Evolutionary conservation across 2,888 invertebrate species (phyloP).

Genomic region (Cataglyphis altisquamis): DNA sequence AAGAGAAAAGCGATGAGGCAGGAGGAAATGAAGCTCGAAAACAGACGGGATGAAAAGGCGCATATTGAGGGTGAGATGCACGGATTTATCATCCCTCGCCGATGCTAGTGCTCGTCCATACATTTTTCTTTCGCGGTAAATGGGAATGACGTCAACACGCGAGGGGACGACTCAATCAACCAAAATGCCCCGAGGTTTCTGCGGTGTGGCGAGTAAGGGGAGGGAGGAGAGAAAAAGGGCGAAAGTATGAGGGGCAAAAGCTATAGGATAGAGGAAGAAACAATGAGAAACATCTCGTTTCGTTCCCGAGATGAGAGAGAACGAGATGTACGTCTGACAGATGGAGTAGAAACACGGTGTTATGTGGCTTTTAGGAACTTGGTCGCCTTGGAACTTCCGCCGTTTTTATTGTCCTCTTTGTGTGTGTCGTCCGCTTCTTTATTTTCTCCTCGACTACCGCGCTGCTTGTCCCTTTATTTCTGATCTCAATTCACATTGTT

Average conservation of each 20-base stretch:
- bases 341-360: conserved; percentile 47
- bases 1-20: not conserved
- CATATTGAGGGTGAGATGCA: conserved; percentile 44
- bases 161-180: conserved; percentile 62
- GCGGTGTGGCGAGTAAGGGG: conserved; percentile 17
- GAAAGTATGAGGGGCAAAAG: conserved; percentile 8
- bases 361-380: conserved; percentile 49
- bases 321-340: conserved; percentile 37
- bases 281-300: conserved; percentile 14
- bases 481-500: conserved; percentile 27
- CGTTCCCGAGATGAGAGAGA: conserved; percentile 7
- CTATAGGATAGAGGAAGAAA: conserved; percentile 8
- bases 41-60: conserved; percentile 51
- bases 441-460: not conserved
- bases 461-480: conserved; percentile 30
- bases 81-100: conserved; percentile 46
- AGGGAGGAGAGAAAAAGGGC: not conserved
- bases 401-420: conserved; percentile 50
- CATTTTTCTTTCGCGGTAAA: conserved; percentile 58
- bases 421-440: conserved; percentile 24
- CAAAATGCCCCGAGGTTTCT: conserved; percentile 52
- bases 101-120: conserved; percentile 36
- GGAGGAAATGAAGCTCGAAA: conserved; percentile 2
- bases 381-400: conserved; percentile 46
- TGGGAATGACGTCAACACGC: conserved; percentile 57